Base-by-base conservation (phyloP, 1,140 invertebrate genomes). In the Penaeus vannamei region DNA sequence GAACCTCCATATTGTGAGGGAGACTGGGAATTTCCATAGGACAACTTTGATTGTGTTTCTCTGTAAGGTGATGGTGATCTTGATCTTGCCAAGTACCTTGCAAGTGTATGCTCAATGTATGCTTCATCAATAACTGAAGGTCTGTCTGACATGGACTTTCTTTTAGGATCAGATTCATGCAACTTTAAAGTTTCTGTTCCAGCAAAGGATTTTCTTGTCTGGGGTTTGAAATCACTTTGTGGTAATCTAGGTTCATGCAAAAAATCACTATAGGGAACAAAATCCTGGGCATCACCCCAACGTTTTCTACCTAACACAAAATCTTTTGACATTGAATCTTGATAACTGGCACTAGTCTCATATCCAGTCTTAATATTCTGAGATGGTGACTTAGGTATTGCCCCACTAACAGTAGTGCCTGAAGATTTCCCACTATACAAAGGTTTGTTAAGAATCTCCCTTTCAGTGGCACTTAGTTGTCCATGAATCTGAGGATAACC, bases 31-130 rank as follows among this genome's bases (percentile, higher is more conserved):
- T 84, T 88, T 26, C 64, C 62, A 46, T 53, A 32, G 19, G 81
- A 61, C 60, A 72, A 84, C 4, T 26, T 23, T 32, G 82, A 84
- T 14, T 29, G 32, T 14, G 84, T 60, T 29, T 59, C 82, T 66
- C 42, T 87, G 77, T 77, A 26, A 61, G 87, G 82, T 36, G 86
- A 88, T 42, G 87, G 87, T 36, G 87, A 89, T 32, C 86, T 76
- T 69, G 86, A 87, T 46, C 69, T 77, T 76, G 26, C 53, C 23
- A 84, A 79, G 46, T 89, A 84, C 12, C 66, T 72, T 42, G 81
- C 82, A 26, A 89, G 69, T 23, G 81, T 59, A n/a, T 84, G 64
- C n/a, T 89, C 72, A 76, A 89, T 89, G 64, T 89, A 89, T 46
- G 59, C 66, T 64, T 89, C 82, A 10, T 89, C 87, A 42, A n/a